phyloP scores from a whole-genome alignment of 35 echinoderm and acorn worm genomes.

The Holothuria glaberrima region DNA sequence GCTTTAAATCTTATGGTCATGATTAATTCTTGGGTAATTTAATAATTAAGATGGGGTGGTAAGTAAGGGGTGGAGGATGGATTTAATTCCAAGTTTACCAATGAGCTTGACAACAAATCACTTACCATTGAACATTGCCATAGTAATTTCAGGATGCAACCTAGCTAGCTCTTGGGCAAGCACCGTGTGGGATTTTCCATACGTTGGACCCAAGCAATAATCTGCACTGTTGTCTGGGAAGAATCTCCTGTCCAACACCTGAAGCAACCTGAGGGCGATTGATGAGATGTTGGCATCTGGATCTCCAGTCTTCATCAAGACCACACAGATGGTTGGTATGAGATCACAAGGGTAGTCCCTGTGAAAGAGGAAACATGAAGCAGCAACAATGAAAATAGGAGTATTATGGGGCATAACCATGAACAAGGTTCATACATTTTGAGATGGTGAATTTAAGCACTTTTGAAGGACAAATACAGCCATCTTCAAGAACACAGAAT shows the following conservation, averaged over 20 bases:
- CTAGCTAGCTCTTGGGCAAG: conserved; percentile 88
- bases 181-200: conserved; percentile 88
- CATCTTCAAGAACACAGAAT: no score
- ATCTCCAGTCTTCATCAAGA: conserved; percentile 94
- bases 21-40: no score
- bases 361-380: background rate
- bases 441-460: background rate
- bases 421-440: background rate
- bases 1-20: no score
- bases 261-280: conserved; percentile 83
- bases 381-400: background rate
- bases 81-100: no score
- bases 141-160: conserved; percentile 89
- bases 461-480: background rate
- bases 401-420: background rate
- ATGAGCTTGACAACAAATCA: background rate
- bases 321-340: conserved; percentile 87
- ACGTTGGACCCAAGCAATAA: conserved; percentile 67
- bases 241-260: conserved; percentile 90
- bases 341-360: conserved; percentile 96
- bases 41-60: no score
- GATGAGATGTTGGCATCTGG: conserved; percentile 68
- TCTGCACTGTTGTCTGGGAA: conserved; percentile 60
- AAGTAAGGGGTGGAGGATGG: no score
- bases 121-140: conserved; percentile 93